Conservation (phyloP, 2,797 vertebrate species). For the Pagetopsis macropterus region DNA sequence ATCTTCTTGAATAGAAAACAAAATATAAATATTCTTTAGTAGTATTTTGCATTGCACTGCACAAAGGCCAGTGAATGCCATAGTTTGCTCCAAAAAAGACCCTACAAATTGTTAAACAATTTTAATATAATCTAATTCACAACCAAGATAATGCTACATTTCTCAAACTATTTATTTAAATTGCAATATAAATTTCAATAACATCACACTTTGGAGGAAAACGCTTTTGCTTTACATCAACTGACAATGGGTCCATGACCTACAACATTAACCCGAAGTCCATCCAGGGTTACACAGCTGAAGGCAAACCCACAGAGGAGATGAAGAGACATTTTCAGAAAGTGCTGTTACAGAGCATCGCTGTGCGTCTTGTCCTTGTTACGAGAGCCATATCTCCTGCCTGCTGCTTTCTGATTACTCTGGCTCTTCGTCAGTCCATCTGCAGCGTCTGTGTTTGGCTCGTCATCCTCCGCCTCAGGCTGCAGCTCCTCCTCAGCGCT, state of each 20-base stretch:
- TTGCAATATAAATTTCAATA: constrained; percentile 12
- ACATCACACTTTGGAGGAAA: not conserved
- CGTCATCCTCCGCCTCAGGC: not conserved
- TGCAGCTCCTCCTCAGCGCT: constrained; percentile 49
- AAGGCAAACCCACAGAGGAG: not conserved
- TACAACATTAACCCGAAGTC: not conserved
- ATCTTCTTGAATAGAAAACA: no score
- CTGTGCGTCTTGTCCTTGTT: constrained; percentile 24
- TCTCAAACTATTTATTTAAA: constrained; percentile 15
- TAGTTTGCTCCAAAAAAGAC: not conserved
- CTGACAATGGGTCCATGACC: not conserved
- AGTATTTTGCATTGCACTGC: not conserved
- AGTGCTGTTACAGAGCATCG: constrained; percentile 9
- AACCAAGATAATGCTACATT: not conserved
- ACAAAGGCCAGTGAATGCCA: not conserved
- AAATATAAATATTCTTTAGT: not conserved
- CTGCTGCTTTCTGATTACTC: constrained; percentile 58
- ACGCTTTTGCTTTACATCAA: not conserved
- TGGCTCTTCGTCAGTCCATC: constrained; percentile 37
- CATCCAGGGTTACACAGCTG: not conserved
- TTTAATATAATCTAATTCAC: not conserved
- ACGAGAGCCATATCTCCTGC: constrained; percentile 40
- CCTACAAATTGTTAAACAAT: no score
- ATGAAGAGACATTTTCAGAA: not conserved
- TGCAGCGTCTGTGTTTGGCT: constrained; percentile 16